Evolutionary conservation across 2,888 invertebrate species (phyloP), one percentile per base, ranked within the genome.

Genomic region (Ptychoptera contaminata): DNA sequence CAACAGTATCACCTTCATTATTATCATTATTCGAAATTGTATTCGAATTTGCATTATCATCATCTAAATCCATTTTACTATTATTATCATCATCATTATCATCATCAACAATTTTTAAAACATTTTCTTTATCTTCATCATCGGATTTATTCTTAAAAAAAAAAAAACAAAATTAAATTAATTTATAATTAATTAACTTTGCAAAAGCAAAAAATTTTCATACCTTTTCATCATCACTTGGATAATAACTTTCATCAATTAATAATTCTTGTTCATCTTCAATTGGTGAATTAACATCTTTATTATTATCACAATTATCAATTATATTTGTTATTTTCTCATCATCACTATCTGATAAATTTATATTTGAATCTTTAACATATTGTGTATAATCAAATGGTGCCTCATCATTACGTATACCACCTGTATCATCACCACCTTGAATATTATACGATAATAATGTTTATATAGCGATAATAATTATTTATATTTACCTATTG

Each of bases 211-310:
- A 23, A 23, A 23, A n/a, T n/a, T n/a, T n/a, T n/a, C 23, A 5
- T 7, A 23, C 23, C 23, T 23, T 11, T 40, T 50, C 46, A 9
- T 53, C 53, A 32, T 62, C 62, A 40, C 47, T 49, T 15, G 53
- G 54, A 40, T 45, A 45, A 80, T 85, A 85, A 62, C 80, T 77
- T 53, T 72, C 72, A 51, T 72, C 72, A 47, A 72, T 72, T 48
- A 68, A 61, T 51, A 72, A 61, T 29, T 49, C 54, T 35, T 56
- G 48, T 42, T 61, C 59, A 45, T 59, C 61, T 51, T 65, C 58
- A 49, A 62, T 59, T 41, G 64, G 55, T 44, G 63, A 56, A 58
- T 72, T 73, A 46, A 72, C 72, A 50, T 65, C 65, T 46, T 74
- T 74, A 54, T 75, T 74, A 44, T 72, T 74, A 52, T 73, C 72